Evolutionary conservation across 1,140 invertebrate species (phyloP), one percentile per base, ranked within the genome.

Genomic region (Zelostemma sp.): DNA sequence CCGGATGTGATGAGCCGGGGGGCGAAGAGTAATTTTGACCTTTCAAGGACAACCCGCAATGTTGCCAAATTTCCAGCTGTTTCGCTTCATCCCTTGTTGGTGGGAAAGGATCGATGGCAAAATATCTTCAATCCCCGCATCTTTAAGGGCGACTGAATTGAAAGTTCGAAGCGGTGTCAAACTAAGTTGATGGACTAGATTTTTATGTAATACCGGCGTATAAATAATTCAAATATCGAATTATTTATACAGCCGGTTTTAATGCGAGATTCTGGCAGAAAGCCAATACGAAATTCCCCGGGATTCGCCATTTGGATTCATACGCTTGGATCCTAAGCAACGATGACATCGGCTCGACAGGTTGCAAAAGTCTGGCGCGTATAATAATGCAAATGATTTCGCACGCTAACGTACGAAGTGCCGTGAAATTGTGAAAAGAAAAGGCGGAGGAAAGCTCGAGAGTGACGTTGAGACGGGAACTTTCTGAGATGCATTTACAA

Each of bases 211-310:
- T 68, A 38, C 58, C 48, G 18, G 25, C 60, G 60, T 68, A 68
- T 68, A 68, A 68, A 68, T 68, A 63, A 68, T 68, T 68, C 60
- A 63, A 68, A 68, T 63, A 68, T 68, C 55, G 66, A 63, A 69
- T 69, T 60, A 69, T 69, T 69, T 69, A 63, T 63, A 63, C 66
- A 55, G 66, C 41, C 66, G 66, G 55, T 33, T 68, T 59, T 55
- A 59, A 55, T 58, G 66, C 60, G 48, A 38, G 50, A 46, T 1
- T 53, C 59, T 68, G 67, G 67, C 67, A 60, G 46, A 62, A 56
- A 69, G 63, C 67, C 67, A 69, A 56, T 63, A 64, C 67, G 67
- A 69, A 64, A 69, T 69, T 64, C 60, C 60, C 57, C 56, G 60
- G 60, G 67, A 69, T 60, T 64, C 60, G 60, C 49, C 66, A 59